phyloP scores from a whole-genome alignment of 2,888 invertebrate genomes.

The Ectemnius lituratus region DNA sequence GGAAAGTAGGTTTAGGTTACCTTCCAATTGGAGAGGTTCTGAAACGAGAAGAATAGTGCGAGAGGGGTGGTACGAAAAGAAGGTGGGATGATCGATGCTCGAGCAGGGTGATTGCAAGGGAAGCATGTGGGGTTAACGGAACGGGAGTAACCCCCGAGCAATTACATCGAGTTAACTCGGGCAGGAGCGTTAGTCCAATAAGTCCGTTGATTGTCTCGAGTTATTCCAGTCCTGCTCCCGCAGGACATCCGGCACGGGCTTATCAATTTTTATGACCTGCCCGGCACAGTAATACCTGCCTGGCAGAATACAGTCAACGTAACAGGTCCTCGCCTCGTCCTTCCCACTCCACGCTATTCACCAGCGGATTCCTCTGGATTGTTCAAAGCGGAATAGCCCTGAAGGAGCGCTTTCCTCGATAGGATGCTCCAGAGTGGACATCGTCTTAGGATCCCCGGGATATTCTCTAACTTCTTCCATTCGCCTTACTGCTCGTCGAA shows the following conservation, averaged over 20 bases:
- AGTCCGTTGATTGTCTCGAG: constrained; percentile 66
- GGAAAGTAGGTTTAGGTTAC: too few relatives aligned
- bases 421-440: too few relatives aligned
- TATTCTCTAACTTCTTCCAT: too few relatives aligned
- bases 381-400: constrained; percentile 13
- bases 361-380: background rate
- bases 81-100: too few relatives aligned
- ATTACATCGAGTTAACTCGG: constrained; percentile 65
- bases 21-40: too few relatives aligned
- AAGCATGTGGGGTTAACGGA: constrained; percentile 46
- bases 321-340: constrained; percentile 48
- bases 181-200: constrained; percentile 61
- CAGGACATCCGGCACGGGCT: constrained; percentile 58
- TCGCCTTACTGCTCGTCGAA: too few relatives aligned
- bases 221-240: constrained; percentile 58
- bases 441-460: too few relatives aligned
- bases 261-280: constrained; percentile 68
- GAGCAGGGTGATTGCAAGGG: background rate
- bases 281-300: constrained; percentile 45
- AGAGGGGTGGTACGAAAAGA: too few relatives aligned
- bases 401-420: too few relatives aligned
- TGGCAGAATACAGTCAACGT: constrained; percentile 53
- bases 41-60: too few relatives aligned
- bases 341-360: constrained; percentile 23
- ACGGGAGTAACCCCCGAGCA: constrained; percentile 51